Base-by-base conservation (phyloP, 2,113 vertebrate genomes). In the Petromus typicus region DNA sequence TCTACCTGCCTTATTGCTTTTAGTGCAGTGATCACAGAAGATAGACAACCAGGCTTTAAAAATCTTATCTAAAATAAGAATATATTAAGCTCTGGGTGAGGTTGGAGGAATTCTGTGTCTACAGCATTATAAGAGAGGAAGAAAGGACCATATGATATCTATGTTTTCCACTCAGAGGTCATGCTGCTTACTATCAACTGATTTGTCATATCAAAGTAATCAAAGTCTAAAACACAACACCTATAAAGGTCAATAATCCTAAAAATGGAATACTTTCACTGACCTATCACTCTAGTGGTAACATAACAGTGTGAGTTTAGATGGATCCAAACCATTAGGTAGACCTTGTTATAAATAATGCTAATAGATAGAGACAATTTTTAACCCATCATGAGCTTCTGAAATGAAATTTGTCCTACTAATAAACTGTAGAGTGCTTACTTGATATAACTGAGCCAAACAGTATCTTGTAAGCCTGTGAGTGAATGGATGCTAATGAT, bases 201-300 rank as follows among this genome's bases (percentile, higher is more conserved):
- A 93, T 25, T 90, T 82, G 13, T 69, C 83, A 92, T 48, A 83
- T 86, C 40, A 93, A 94, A 66, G 51, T 89, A 75, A 93, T 91
- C 67, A 80, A 95, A 30, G 56, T 27, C 71, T 92, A 45, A 96
- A 95, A 85, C 37, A 12, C 82, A 95, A 93, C 54, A 84, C 86
- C 64, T 79, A 83, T 56, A 89, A 89, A 87, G 43, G 37, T 82
- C 83, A 94, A 80, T 16, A 81, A 83, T 91, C 63, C 75, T 94
- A 45, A 89, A 96, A 94, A 79, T 86, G 81, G 63, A 96, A 91
- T 86, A 59, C 6, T 91, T 92, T 94, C 79, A 85, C 71, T 85
- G 64, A 73, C 40, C 61, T 61, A 2, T 89, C 85, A 78, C 32
- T 79, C n/a, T 78, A 82, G 5, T 86, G 54, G 61, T 86, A 88